phyloP scores from a whole-genome alignment of 2,797 vertebrate species.

The Xenopus petersii region DNA sequence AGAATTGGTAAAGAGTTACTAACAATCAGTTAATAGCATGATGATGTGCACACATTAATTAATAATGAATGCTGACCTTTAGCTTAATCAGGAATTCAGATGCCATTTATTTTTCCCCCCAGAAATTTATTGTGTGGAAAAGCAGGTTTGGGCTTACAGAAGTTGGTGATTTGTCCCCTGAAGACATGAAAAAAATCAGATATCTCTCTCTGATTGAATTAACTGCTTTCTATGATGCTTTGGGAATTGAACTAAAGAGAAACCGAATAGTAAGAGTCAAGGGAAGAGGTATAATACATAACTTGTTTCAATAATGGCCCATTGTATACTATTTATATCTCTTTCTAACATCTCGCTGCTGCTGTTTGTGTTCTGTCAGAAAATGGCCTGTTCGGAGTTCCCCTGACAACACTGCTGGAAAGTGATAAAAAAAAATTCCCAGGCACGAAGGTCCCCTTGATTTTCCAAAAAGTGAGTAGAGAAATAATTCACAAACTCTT shows the following conservation, averaged over 20 bases:
- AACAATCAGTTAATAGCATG: no score
- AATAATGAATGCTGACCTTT: no score
- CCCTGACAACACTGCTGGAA: slow-evolving; percentile 78
- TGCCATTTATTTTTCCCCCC: slow-evolving; percentile 20
- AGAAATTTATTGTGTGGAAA: slow-evolving; percentile 70
- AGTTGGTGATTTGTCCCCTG: slow-evolving; percentile 82
- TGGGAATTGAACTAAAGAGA: slow-evolving; percentile 85
- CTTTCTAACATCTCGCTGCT: no score
- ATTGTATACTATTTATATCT: not conserved
- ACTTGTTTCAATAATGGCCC: not conserved
- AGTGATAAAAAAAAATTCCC: slow-evolving; percentile 85
- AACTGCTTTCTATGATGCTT: slow-evolving; percentile 81
- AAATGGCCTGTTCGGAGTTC: slow-evolving; percentile 83
- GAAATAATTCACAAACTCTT: no score
- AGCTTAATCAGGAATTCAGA: not conserved
- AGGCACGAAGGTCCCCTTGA: slow-evolving; percentile 82
- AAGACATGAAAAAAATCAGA: slow-evolving; percentile 83
- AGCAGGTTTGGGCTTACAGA: slow-evolving; percentile 77
- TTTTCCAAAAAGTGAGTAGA: slow-evolving; percentile 84
- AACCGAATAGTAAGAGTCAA: slow-evolving; percentile 69
- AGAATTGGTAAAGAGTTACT: no score
- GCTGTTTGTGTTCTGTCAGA: slow-evolving; percentile 63
- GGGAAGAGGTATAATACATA: slow-evolving; percentile 69
- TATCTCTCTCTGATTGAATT: slow-evolving; percentile 89
- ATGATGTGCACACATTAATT: no score